phyloP scores from a whole-genome alignment of 2,888 invertebrate genomes.

The Baronia brevicornis region DNA sequence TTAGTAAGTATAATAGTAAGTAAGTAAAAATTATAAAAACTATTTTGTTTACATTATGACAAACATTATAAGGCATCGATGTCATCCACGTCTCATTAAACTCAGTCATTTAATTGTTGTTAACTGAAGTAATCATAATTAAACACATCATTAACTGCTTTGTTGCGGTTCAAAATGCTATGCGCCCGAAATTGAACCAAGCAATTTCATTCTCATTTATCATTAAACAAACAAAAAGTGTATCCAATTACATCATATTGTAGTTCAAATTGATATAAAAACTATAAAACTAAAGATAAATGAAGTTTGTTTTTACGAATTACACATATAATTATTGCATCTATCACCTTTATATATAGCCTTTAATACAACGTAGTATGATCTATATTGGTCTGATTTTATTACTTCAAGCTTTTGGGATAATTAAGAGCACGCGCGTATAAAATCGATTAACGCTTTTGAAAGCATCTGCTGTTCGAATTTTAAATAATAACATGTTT shows the following conservation, averaged over 20 bases:
- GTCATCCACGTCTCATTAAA: constrained; percentile 39
- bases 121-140: constrained; percentile 31
- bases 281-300: too few relatives aligned
- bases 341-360: constrained; percentile 1
- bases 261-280: too few relatives aligned
- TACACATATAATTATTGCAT: too few relatives aligned
- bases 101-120: constrained; percentile 35
- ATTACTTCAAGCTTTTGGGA: neutral
- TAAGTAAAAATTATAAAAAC: too few relatives aligned
- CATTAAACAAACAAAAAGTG: constrained; percentile 16
- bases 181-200: constrained; percentile 15
- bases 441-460: constrained; percentile 47
- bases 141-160: constrained; percentile 41
- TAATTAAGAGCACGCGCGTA: constrained; percentile 5
- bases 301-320: too few relatives aligned
- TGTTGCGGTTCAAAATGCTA: constrained; percentile 24
- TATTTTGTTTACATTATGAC: too few relatives aligned
- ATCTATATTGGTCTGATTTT: constrained; percentile 2
- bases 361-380: constrained; percentile 7
- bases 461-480: constrained; percentile 65
- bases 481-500: constrained; percentile 67
- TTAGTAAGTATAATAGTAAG: too few relatives aligned
- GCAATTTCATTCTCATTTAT: too few relatives aligned
- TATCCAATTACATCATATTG: neutral
- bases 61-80: too few relatives aligned